Evolutionary conservation across 2,797 vertebrate species (phyloP).

Genomic region (Heteromormyrus szaboi): DNA sequence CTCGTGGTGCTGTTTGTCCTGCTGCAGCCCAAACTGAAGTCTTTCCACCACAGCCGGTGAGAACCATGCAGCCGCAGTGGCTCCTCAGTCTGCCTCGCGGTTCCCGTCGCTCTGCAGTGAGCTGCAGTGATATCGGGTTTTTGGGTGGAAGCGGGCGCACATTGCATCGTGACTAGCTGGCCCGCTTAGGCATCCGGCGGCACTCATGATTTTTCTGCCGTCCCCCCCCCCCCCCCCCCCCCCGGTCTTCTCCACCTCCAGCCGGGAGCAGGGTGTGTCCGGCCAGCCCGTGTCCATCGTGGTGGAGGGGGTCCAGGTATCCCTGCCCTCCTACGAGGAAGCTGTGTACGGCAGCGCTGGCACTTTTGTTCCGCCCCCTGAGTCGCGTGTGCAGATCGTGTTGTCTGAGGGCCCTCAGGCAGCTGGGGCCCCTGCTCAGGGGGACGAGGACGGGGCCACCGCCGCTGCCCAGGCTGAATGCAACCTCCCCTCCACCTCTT

Average conservation of each 20-base stretch:
- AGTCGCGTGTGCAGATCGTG: conserved; percentile 81
- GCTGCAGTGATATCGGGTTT: neutral
- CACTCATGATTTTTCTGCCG: neutral
- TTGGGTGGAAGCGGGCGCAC: neutral
- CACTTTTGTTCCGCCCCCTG: conserved; percentile 60
- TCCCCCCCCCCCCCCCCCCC: no score
- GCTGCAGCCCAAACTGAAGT: conserved; percentile 91
- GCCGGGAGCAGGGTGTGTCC: conserved; percentile 79
- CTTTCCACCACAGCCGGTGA: conserved; percentile 89
- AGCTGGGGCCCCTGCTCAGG: conserved; percentile 51
- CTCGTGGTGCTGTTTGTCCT: conserved; percentile 89
- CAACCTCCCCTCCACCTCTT: conserved; percentile 55
- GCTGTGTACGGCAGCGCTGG: conserved; percentile 79
- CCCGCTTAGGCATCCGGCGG: neutral
- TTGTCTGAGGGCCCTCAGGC: conserved; percentile 71
- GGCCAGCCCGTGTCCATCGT: conserved; percentile 88
- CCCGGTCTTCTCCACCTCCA: conserved; percentile 36
- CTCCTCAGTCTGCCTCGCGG: neutral
- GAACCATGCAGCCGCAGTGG: neutral
- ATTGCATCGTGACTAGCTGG: neutral
- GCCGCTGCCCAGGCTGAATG: conserved; percentile 63
- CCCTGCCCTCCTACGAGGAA: conserved; percentile 89
- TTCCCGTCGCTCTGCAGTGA: neutral
- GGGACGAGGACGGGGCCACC: conserved; percentile 38
- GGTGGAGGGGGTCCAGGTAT: conserved; percentile 92